These are phyloP conservation scores for Cantharis nigra DNA, from an alignment of 2,888 invertebrate genomes.

Conservation along the genomic window DNA sequence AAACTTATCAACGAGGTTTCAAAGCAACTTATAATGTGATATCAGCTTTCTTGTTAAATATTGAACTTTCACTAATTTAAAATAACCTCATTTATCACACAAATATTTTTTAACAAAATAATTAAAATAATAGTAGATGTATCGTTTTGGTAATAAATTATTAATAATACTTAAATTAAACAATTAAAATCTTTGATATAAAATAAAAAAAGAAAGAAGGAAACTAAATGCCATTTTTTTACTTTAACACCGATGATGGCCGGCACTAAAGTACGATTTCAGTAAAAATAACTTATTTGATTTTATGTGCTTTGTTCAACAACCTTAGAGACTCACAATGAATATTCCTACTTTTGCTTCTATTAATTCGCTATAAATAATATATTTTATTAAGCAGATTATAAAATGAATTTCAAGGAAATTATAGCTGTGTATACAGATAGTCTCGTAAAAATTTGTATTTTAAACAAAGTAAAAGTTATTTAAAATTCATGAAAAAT, in stretches of 20 bases:
- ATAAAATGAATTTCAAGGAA: neutral
- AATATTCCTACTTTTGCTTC: too few species aligned
- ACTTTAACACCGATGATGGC: too few species aligned
- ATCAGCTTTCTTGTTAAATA: constrained; percentile 1
- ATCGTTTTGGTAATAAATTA: too few species aligned
- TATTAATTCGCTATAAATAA: too few species aligned
- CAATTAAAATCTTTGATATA: too few species aligned
- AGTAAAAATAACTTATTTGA: too few species aligned
- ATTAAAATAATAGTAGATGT: neutral
- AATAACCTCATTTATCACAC: neutral
- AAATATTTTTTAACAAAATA: neutral
- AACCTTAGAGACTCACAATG: too few species aligned
- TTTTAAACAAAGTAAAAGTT: neutral
- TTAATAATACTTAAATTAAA: too few species aligned
- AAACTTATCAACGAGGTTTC: constrained; percentile 17
- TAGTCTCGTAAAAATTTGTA: neutral
- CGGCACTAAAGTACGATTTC: too few species aligned
- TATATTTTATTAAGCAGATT: neutral
- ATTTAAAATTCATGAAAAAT: neutral
- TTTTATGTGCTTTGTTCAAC: too few species aligned
- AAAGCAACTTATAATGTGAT: constrained; percentile 3
- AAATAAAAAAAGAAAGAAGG: too few species aligned
- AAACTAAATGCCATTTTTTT: too few species aligned
- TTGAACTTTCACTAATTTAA: neutral
- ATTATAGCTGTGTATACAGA: neutral